Base-by-base conservation (phyloP, 2,113 vertebrate genomes). In the Scomber japonicus region DNA sequence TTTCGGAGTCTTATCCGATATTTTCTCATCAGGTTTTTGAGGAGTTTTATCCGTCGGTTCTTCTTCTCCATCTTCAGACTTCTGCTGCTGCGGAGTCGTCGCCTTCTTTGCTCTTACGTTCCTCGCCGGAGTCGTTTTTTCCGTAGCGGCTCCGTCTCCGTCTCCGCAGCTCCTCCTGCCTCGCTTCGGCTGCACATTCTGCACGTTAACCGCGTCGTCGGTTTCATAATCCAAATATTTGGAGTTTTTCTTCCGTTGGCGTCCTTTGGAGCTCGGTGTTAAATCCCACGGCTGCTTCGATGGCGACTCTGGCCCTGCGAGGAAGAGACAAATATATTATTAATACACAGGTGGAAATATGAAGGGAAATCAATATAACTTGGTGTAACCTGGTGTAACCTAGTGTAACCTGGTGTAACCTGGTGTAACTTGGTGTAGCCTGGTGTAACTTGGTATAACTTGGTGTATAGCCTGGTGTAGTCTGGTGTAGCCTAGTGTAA, bases 221-320 rank as follows among this genome's bases (percentile, higher is more conserved):
- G 75, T 92, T 53, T 82, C 85, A 56, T 78, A 93, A 15, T 89
- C 77, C 0, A n/a, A 8, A 71, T 78, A 92, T 83, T 75, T 94
- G 2, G 81, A 1, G 35, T 91, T 92, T 74, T 65, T 90, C 85
- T 56, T 94, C 2, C 89, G 77, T 9, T 66, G 78, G 3, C 92
- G 78, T 35, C 85, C 82, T 44, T 5, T 80, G 1, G 84, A 87
- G 49, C 54, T 88, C 46, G 78, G 60, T 0, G 71, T 15, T 63
- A 79, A 59, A 40, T 75, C 19, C 3, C 2, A 19, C 8, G 2
- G 2, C 16, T 79, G 40, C n/a, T 80, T 77, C 1, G 72, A 27
- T 1, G 80, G 61, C 60, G 55, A 11, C 11, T 85, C 73, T 61
- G 48, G 40, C 27, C 65, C 93, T 94, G 88, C 3, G 4, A 63